These are phyloP conservation scores for Hippocampus comes DNA, from an alignment of 2,113 vertebrate genomes.

Conservation along the genomic window DNA sequence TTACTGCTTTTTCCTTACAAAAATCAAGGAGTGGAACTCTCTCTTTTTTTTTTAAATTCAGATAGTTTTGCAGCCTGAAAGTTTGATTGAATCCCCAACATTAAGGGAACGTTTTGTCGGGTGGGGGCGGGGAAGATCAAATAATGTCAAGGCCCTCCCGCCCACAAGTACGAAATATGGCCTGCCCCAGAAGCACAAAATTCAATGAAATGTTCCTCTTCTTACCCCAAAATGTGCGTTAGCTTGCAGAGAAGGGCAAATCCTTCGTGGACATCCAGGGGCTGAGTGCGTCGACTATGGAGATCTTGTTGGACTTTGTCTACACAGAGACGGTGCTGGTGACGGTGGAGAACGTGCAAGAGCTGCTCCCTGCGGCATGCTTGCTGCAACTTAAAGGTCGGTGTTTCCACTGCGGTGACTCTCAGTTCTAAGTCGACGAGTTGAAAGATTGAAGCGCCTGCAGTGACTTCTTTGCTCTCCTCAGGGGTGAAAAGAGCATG, in stretches of 20 bases:
- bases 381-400: conserved; percentile 96
- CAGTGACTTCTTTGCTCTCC: conserved; percentile 26
- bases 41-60: too few relatives aligned
- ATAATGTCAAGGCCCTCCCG: too few relatives aligned
- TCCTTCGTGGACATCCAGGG: conserved; percentile 97
- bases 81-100: too few relatives aligned
- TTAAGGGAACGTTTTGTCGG: too few relatives aligned
- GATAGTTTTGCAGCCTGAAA: too few relatives aligned
- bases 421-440: not conserved
- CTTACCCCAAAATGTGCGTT: not conserved
- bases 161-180: not conserved
- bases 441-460: not conserved
- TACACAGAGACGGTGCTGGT: conserved; percentile 97
- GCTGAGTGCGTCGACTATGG: conserved; percentile 95
- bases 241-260: conserved; percentile 97
- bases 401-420: not conserved
- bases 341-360: conserved; percentile 96
- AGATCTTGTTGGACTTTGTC: conserved; percentile 96
- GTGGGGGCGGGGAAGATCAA: too few relatives aligned
- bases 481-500: conserved; percentile 97
- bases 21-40: too few relatives aligned
- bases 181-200: not conserved
- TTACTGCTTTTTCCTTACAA: too few relatives aligned
- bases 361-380: conserved; percentile 92
- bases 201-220: not conserved